Evolutionary conservation across 1,140 invertebrate genomes (phyloP).

Genomic region (Helicorthomorpha holstii): DNA sequence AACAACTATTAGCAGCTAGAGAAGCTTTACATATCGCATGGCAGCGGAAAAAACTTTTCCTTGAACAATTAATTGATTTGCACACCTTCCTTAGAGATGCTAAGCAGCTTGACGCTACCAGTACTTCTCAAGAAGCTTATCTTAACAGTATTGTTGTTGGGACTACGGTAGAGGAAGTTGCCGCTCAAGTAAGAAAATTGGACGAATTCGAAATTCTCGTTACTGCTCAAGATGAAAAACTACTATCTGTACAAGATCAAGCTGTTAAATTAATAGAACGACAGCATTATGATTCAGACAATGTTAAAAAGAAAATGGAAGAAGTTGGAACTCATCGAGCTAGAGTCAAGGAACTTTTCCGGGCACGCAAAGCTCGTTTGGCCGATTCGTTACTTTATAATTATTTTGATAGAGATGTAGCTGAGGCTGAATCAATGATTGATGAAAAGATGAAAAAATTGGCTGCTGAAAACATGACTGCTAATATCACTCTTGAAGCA

Average conservation of each 20-base stretch:
- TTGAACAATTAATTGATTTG: constrained; percentile 86
- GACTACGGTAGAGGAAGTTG: constrained; percentile 60
- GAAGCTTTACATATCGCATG: constrained; percentile 63
- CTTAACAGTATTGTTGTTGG: constrained; percentile 26
- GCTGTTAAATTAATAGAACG: constrained; percentile 73
- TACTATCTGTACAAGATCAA: constrained; percentile 50
- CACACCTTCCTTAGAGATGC: constrained; percentile 90
- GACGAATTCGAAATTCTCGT: constrained; percentile 78
- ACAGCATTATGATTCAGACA: constrained; percentile 82
- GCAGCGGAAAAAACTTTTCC: constrained; percentile 71
- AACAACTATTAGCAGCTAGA: constrained; percentile 55
- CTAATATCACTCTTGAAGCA: constrained; percentile 27
- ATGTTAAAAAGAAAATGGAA: constrained; percentile 40
- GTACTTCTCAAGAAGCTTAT: constrained; percentile 61
- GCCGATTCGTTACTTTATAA: constrained; percentile 67
- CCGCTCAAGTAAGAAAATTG: constrained; percentile 70
- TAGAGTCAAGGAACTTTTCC: constrained; percentile 50
- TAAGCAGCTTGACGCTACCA: constrained; percentile 78
- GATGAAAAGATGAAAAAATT: constrained; percentile 81
- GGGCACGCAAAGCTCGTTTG: constrained; percentile 41
- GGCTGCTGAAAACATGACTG: constrained; percentile 40
- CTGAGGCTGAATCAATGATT: constrained; percentile 79
- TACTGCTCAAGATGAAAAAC: constrained; percentile 68
- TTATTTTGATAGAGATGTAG: constrained; percentile 77
- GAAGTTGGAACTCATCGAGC: constrained; percentile 28